A percentile compares a stretch with the other conserved stretches of the same genome.
phyloP scores from a whole-genome alignment of 2,797 vertebrate species.

The Phrynocephalus guinanensis region DNA sequence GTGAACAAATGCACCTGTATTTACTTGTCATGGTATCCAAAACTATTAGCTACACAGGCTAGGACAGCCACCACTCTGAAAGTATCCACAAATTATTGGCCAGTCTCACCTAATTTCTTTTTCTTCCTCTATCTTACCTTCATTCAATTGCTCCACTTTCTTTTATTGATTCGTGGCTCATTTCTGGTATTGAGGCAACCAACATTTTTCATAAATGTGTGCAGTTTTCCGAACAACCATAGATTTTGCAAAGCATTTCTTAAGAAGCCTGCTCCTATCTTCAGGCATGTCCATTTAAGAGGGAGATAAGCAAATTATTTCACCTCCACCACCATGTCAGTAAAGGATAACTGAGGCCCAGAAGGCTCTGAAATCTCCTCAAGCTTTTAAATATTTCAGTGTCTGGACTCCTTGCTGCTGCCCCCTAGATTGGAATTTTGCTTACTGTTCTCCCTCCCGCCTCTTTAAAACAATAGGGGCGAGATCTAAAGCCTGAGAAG shows the following conservation, averaged over 20 bases:
- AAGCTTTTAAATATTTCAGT: background rate
- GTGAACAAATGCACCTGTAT: too few species aligned
- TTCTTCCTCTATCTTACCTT: background rate
- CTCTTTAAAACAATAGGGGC: background rate
- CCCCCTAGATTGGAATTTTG: background rate
- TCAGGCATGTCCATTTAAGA: background rate
- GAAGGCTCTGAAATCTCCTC: background rate
- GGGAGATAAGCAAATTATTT: background rate
- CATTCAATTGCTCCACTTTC: background rate
- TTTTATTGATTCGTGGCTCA: background rate
- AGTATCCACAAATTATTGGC: too few species aligned
- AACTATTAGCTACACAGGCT: too few species aligned
- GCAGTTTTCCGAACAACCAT: background rate
- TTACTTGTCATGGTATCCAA: too few species aligned
- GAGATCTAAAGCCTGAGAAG: background rate
- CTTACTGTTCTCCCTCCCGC: background rate
- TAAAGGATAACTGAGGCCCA: background rate
- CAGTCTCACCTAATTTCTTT: constrained; percentile 22
- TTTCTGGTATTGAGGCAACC: too few species aligned
- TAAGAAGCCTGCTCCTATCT: background rate
- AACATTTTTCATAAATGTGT: background rate
- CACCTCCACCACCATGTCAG: background rate
- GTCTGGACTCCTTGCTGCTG: background rate
- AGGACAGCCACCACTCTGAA: too few species aligned
- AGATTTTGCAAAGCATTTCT: background rate